phyloP scores from a whole-genome alignment of 2,113 vertebrate genomes.

The Recurvirostra avosetta region DNA sequence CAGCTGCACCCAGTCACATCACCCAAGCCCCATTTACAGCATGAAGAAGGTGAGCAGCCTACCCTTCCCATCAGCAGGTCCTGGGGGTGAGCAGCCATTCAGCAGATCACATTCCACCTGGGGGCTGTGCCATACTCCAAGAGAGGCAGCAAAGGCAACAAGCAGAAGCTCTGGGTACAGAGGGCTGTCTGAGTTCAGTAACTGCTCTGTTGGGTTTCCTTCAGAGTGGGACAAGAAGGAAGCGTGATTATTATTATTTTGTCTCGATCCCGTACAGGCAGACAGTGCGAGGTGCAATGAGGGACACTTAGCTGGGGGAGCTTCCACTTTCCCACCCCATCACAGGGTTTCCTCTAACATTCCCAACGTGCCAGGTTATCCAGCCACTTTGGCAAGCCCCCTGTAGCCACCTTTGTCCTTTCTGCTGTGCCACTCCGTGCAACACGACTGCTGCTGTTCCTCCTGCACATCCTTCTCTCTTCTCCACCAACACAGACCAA shows the following conservation, averaged over 20 bases:
- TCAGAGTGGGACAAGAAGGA: neutral
- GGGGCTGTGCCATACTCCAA: rapidly evolving
- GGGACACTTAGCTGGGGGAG: neutral
- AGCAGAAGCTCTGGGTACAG: neutral
- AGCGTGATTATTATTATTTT: neutral
- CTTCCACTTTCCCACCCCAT: neutral
- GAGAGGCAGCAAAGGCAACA: neutral
- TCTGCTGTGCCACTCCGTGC: neutral
- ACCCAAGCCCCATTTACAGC: neutral
- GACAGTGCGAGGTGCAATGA: neutral
- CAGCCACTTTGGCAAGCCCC: neutral
- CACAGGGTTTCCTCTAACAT: neutral
- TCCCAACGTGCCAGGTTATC: neutral
- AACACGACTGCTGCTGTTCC: neutral
- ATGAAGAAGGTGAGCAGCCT: rapidly evolving
- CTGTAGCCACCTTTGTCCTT: neutral
- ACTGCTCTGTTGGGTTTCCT: neutral
- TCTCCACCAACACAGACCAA: neutral
- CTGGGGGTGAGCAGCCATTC: neutral
- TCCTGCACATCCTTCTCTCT: neutral
- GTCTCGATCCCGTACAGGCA: neutral
- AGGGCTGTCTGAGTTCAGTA: neutral
- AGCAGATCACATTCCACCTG: rapidly evolving
- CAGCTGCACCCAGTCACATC: neutral
- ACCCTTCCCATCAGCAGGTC: neutral